Percentiles rank a stretch among this genome's conserved stretches.
Conservation (phyloP, 2,888 invertebrate genomes). For the Lepidocyrtinus sp. region DNA sequence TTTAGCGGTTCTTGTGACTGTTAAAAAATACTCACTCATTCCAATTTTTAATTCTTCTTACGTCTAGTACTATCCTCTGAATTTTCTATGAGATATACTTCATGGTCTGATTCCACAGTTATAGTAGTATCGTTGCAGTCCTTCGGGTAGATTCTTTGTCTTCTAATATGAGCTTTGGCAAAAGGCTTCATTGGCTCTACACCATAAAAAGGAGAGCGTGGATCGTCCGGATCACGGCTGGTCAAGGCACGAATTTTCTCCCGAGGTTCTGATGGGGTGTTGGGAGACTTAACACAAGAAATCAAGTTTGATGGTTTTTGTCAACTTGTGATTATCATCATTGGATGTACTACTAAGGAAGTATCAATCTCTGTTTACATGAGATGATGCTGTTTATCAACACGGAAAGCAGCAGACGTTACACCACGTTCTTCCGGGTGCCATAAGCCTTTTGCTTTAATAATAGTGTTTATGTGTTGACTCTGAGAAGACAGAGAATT, state of each 20-base stretch:
- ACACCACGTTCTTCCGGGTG: slow-evolving; percentile 89
- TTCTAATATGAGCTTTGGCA: slow-evolving; percentile 82
- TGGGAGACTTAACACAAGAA: slow-evolving; percentile 79
- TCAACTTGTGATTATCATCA: too few species aligned
- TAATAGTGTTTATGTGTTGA: slow-evolving; percentile 83
- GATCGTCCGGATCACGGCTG: slow-evolving; percentile 90
- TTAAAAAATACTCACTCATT: neutral
- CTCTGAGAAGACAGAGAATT: slow-evolving; percentile 74
- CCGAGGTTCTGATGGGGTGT: slow-evolving; percentile 82
- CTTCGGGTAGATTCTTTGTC: slow-evolving; percentile 80
- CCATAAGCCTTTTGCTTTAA: slow-evolving; percentile 92
- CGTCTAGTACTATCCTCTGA: slow-evolving; percentile 80
- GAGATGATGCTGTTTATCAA: slow-evolving; percentile 87
- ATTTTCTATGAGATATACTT: slow-evolving; percentile 76
- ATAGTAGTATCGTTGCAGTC: slow-evolving; percentile 77
- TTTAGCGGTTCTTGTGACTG: too few species aligned
- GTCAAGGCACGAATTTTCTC: slow-evolving; percentile 93
- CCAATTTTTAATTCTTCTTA: slow-evolving; percentile 72
- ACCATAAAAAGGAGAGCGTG: slow-evolving; percentile 93
- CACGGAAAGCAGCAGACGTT: slow-evolving; percentile 85
- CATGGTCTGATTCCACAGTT: slow-evolving; percentile 59
- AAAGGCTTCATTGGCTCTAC: slow-evolving; percentile 85
- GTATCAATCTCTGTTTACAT: too few species aligned
- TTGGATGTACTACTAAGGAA: too few species aligned
- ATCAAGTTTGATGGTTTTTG: too few species aligned